Evolutionary conservation across 2,113 vertebrate species (phyloP), one percentile per base, ranked within the genome.

Genomic region (Solenodon paradoxus): DNA sequence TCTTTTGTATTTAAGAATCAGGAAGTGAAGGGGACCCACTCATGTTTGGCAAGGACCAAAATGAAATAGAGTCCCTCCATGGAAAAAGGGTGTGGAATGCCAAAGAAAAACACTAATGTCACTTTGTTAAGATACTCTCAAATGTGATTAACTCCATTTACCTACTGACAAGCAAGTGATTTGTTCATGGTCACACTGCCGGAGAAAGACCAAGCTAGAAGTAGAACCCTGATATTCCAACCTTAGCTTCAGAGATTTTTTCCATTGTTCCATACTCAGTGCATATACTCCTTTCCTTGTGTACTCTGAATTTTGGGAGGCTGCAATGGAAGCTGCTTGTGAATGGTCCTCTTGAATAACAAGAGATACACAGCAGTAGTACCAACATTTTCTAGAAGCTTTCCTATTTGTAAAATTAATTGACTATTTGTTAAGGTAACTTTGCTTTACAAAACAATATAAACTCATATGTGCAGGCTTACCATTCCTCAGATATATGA

Each of bases 61-160:
- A 12, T 71, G 28, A 94, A 96, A 84, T 79, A 8, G n/a, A 80
- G 32, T 55, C 7, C 42, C 19, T 77, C 57, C 53, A 38, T 59
- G 32, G 20, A 75, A 82, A 90, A 83, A 53, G 20, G 4, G 53
- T 57, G 15, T 93, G 51, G 89, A 47, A 9, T 84, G 17, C 2
- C 74, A 87, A 55, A 68, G 66, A 90, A 83, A 93, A 91, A 35
- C 32, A 83, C 53, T n/a, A 64, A 20, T n/a, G 7, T 57, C 69
- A 57, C 22, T 89, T 92, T 86, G 2, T 57, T 68, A 66, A 89
- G 71, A 77, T 77, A 49, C n/a, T n/a, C n/a, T n/a, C 53, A 96
- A 77, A 3, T 68, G 69, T 28, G 15, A 75, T 63, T 79, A 74
- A 69, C 13, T 22, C 85, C 26, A 40, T 86, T 89, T 78, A 57